Evolutionary conservation across 2,113 vertebrate species (phyloP).

Genomic region (Ophthalmolycus amberensis): DNA sequence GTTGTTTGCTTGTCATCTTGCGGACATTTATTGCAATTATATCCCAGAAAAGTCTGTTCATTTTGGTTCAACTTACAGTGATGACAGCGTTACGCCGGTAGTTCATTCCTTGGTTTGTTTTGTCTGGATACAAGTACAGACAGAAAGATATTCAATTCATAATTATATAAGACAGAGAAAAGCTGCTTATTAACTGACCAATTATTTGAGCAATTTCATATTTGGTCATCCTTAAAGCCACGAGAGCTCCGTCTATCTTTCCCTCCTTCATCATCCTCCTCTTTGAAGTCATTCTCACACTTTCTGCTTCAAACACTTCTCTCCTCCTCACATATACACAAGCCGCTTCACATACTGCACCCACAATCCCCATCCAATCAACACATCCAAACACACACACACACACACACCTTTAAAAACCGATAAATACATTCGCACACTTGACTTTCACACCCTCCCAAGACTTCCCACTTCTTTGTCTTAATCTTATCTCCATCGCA

Average conservation of each 20-base stretch:
- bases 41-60: too few relatives aligned
- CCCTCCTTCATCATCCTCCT: slow-evolving; percentile 20
- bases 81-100: not conserved
- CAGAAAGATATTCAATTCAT: too few relatives aligned
- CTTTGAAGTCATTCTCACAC: slow-evolving; percentile 54
- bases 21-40: too few relatives aligned
- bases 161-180: not conserved
- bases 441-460: slow-evolving; percentile 54
- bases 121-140: not conserved
- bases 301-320: slow-evolving; percentile 60
- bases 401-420: slow-evolving; percentile 50
- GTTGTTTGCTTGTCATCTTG: too few relatives aligned
- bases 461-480: slow-evolving; percentile 43
- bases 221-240: not conserved
- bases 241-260: not conserved
- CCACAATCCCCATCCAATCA: slow-evolving; percentile 60
- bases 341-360: slow-evolving; percentile 30
- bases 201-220: not conserved
- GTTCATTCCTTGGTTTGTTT: not conserved
- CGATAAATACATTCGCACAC: slow-evolving; percentile 56
- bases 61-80: too few relatives aligned
- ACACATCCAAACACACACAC: slow-evolving; percentile 48
- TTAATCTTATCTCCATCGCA: slow-evolving; percentile 33
- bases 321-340: slow-evolving; percentile 43
- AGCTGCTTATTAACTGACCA: not conserved